Base-by-base conservation (phyloP, 2,113 vertebrate genomes). In the Peromyscus leucopus region DNA sequence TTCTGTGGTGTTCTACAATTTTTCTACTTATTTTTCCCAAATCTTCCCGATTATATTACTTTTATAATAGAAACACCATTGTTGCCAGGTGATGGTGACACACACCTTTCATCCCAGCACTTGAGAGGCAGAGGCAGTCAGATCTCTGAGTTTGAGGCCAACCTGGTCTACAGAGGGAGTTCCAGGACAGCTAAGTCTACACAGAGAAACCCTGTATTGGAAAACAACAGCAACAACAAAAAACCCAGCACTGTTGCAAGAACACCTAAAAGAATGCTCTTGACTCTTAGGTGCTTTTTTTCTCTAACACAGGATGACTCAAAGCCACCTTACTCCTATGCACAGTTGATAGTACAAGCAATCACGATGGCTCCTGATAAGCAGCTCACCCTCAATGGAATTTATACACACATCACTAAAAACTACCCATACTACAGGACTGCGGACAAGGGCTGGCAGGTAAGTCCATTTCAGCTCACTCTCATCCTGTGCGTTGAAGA, bases 361-460 rank as follows among this genome's bases (percentile, higher is more conserved):
- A 99, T 99, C 97, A 99, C 99, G 69, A 99, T 99, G 99, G 99
- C 99, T 74, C 99, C 99, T 67, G 99, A 99, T 97, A 99, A 99
- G 96, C 99, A 99, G 97, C 99, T 99, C 51, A 99, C 99, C 65
- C 99, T 99, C 96, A 99, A 99, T 90, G 99, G 99, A 97, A 99
- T 99, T 97, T 99, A 99, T 96, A 99, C 99, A 57, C 99, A 99
- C 98, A 99, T 99, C 98, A 99, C 99, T 91, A 99, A 99, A 98
- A 99, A 99, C 96, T 99, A 99, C 28, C 99, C 99, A 0, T 99
- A 99, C 99, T 99, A 99, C 98, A 99, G 99, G 98, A 99, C 99
- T 46, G 99, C 99, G 61, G 99, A 99, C 98, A 99, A 99, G 98
- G 99, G 99, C 99, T 99, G 99, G 99, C 99, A 99, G 99, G 99